A percentile compares a stretch with the other conserved stretches of the same genome.
phyloP scores from a whole-genome alignment of 2,888 invertebrate species.

The Diarsia dahlii region DNA sequence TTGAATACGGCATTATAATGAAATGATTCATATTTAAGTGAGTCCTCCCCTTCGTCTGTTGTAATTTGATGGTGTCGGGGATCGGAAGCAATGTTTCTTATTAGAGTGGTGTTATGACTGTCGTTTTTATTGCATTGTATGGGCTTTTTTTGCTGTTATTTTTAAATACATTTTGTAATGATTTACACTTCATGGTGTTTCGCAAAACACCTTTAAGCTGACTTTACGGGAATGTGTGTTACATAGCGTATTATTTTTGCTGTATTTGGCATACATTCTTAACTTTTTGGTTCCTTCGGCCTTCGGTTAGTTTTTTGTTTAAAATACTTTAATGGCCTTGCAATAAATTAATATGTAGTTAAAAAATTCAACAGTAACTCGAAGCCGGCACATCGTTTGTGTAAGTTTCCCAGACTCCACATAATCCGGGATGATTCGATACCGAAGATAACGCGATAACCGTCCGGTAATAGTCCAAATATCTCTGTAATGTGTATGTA shows the following conservation, averaged over 20 bases:
- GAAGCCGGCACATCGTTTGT: conserved; percentile 43
- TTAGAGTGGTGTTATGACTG: conserved; percentile 88
- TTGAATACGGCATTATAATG: conserved; percentile 91
- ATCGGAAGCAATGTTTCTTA: conserved; percentile 90
- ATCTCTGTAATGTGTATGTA: conserved; percentile 86
- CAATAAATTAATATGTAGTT: conserved; percentile 8
- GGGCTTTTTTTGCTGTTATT: conserved; percentile 65
- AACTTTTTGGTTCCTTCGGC: too few species aligned
- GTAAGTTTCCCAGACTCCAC: conserved; percentile 78
- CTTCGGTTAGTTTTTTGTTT: too few species aligned
- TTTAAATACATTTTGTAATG: conserved; percentile 58
- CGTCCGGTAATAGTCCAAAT: conserved; percentile 84
- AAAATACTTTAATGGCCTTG: conserved; percentile 31
- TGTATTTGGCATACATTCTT: conserved; percentile 13
- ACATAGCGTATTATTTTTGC: conserved; percentile 33
- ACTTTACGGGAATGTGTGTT: conserved; percentile 13
- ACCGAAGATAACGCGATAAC: conserved; percentile 87
- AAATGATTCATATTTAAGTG: conserved; percentile 91
- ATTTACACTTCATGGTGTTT: conserved; percentile 35
- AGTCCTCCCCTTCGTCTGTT: conserved; percentile 87
- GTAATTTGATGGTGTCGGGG: conserved; percentile 88
- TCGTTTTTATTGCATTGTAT: conserved; percentile 80
- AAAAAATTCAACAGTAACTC: conserved; percentile 23
- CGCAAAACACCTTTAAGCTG: conserved; percentile 29
- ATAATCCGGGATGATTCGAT: conserved; percentile 82